A percentile compares a stretch with the other conserved stretches of the same genome.
phyloP scores from a whole-genome alignment of 2,888 invertebrate genomes.

The Euspilapteryx auroguttella region DNA sequence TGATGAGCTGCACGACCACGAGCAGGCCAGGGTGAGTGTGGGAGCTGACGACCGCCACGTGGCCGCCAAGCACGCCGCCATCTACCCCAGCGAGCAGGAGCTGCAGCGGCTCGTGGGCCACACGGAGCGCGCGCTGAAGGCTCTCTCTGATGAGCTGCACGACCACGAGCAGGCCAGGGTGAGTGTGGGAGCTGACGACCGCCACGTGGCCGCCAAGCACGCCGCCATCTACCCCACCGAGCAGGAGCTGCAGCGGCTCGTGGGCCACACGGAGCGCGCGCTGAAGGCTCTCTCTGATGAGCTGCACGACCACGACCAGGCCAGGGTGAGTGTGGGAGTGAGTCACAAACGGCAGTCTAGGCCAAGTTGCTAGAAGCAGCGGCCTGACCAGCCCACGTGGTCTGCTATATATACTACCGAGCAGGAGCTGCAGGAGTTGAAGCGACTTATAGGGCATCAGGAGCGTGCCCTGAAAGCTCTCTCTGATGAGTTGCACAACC shows the following conservation, averaged over 20 bases:
- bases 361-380: too few species aligned
- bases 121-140: constrained; percentile 83
- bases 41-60: not conserved
- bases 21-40: constrained; percentile 33
- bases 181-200: too few species aligned
- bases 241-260: constrained; percentile 82
- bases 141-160: constrained; percentile 86
- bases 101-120: constrained; percentile 82
- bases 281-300: constrained; percentile 85
- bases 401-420: too few species aligned
- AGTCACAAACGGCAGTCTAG: too few species aligned
- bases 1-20: constrained; percentile 75
- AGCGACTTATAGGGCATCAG: constrained; percentile 89
- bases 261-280: constrained; percentile 83
- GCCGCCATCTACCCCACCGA: constrained; percentile 7
- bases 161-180: too few species aligned
- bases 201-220: not conserved
- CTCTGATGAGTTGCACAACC: constrained; percentile 82
- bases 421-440: constrained; percentile 84
- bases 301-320: too few species aligned
- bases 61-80: not conserved
- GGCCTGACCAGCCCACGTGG: too few species aligned
- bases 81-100: constrained; percentile 57
- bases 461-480: constrained; percentile 94
- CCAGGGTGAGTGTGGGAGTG: too few species aligned